phyloP scores from a whole-genome alignment of 2,797 vertebrate species.

The Sphenopsis melanotis region DNA sequence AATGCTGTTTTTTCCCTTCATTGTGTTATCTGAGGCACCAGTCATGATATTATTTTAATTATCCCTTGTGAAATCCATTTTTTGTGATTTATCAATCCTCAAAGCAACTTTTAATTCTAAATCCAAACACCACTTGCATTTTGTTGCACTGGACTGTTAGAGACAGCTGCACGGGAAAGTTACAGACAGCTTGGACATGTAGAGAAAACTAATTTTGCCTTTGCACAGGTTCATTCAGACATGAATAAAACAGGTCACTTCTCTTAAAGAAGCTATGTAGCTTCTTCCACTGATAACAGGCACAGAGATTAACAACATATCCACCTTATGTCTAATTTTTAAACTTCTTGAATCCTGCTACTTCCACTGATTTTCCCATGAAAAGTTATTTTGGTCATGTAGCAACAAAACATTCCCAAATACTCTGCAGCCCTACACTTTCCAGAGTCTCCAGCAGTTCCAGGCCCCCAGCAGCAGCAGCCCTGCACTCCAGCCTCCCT shows the following conservation, averaged over 20 bases:
- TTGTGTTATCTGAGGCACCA: neutral
- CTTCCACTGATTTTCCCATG: neutral
- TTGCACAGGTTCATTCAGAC: neutral
- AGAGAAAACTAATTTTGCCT: neutral
- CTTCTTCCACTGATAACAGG: neutral
- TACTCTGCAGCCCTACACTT: neutral
- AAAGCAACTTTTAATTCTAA: neutral
- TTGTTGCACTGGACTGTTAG: neutral
- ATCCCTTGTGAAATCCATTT: neutral
- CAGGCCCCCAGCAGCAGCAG: neutral
- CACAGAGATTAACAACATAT: rapidly evolving
- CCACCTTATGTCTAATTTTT: neutral
- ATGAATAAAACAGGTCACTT: neutral
- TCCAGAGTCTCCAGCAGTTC: neutral
- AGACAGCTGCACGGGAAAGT: neutral
- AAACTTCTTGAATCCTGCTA: neutral
- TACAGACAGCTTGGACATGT: neutral
- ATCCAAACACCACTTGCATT: neutral
- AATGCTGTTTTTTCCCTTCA: neutral
- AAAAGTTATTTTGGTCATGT: neutral
- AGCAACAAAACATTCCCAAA: neutral
- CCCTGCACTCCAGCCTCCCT: neutral
- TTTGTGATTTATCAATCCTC: neutral
- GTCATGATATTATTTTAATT: neutral
- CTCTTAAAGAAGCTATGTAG: rapidly evolving